Conservation (phyloP, 2,797 vertebrate species). For the Rhincodon typus region DNA sequence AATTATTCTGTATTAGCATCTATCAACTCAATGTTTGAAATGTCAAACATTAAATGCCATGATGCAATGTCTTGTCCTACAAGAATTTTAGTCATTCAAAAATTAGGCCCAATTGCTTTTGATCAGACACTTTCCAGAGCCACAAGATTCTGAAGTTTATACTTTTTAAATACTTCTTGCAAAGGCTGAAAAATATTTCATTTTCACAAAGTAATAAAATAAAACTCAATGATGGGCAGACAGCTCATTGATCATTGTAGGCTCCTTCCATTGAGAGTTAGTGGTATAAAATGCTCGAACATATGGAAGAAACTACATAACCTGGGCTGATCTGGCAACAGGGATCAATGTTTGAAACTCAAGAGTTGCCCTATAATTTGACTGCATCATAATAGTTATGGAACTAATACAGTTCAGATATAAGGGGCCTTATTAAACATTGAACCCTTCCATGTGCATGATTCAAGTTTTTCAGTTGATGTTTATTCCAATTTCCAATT, state of each 20-base stretch:
- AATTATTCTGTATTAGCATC: background rate
- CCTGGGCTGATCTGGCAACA: background rate
- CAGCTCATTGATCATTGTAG: background rate
- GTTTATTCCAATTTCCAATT: background rate
- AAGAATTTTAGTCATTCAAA: background rate
- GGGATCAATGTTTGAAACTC: background rate
- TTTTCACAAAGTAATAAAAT: background rate
- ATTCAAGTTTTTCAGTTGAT: background rate
- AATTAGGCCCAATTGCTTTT: background rate
- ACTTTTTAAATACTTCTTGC: constrained; percentile 6
- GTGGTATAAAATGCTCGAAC: background rate
- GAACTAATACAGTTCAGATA: background rate
- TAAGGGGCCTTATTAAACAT: background rate
- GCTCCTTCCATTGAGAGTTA: background rate
- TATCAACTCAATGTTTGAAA: background rate
- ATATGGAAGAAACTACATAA: background rate
- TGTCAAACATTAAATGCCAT: background rate
- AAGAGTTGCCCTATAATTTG: background rate
- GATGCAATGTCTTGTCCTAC: constrained; percentile 31
- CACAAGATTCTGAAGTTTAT: background rate
- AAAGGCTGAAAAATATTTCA: background rate
- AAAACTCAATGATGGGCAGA: constrained; percentile 29
- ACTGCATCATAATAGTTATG: background rate
- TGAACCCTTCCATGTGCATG: background rate
- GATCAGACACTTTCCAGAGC: background rate